Evolutionary conservation across 2,113 vertebrate species (phyloP).

Genomic region (Carassius carassius): DNA sequence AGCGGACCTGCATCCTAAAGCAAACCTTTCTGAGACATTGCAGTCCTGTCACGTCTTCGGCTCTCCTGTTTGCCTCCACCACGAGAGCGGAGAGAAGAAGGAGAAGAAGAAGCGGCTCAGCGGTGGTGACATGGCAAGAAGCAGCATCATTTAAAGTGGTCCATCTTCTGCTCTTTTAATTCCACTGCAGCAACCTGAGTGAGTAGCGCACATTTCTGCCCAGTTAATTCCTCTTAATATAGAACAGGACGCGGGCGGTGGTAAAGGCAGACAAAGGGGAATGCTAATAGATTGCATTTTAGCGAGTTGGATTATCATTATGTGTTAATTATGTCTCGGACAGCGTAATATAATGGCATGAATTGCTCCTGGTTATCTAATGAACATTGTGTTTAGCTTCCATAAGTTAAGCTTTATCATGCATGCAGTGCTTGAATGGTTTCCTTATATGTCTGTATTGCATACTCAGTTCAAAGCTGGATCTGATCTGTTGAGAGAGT

Average conservation of each 20-base stretch:
- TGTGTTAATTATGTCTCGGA: conserved; percentile 61
- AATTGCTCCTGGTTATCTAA: background rate
- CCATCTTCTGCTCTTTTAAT: conserved; percentile 70
- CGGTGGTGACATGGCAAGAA: conserved; percentile 75
- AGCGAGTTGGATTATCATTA: conserved; percentile 69
- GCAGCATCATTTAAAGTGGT: conserved; percentile 79
- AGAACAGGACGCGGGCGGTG: conserved; percentile 58
- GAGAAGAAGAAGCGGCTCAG: conserved; percentile 70
- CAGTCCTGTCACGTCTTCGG: conserved; percentile 90
- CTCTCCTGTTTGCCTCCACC: conserved; percentile 76
- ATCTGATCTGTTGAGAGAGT: conserved; percentile 2
- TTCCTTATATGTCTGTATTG: conserved; percentile 43
- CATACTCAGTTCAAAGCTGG: conserved; percentile 28
- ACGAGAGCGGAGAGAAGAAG: conserved; percentile 73
- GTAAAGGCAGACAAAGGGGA: conserved; percentile 68
- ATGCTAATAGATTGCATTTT: conserved; percentile 70
- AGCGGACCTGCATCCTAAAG: conserved; percentile 91
- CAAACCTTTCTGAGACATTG: conserved; percentile 84
- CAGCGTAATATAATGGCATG: background rate
- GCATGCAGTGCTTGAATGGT: conserved; percentile 46
- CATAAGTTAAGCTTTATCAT: conserved; percentile 39
- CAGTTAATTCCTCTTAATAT: conserved; percentile 60
- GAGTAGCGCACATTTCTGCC: conserved; percentile 72
- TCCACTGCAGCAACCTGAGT: conserved; percentile 76
- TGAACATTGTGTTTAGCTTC: background rate